These are phyloP conservation scores for Onchidella celtica DNA, from an alignment of 2,888 invertebrate species.

Conservation along the genomic window DNA sequence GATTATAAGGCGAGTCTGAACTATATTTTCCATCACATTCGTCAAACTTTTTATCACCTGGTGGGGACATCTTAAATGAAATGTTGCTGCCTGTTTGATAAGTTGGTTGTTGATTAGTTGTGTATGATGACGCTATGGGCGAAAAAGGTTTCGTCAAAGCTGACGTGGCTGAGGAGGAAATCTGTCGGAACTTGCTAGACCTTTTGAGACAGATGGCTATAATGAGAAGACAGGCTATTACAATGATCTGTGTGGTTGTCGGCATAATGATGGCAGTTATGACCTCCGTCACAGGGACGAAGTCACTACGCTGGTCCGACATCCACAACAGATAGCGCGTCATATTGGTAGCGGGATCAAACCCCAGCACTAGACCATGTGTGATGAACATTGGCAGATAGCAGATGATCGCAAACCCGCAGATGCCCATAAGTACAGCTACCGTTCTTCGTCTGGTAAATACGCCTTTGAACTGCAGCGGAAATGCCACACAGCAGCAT, in stretches of 20 bases:
- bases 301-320: neutral
- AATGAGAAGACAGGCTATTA: neutral
- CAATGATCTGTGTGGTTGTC: neutral
- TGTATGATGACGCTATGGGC: too few relatives aligned
- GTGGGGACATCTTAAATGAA: too few relatives aligned
- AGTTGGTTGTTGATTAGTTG: too few relatives aligned
- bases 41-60: too few relatives aligned
- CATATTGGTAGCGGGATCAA: neutral
- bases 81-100: too few relatives aligned
- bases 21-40: too few relatives aligned
- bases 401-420: neutral
- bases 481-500: constrained; percentile 13
- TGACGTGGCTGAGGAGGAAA: too few relatives aligned
- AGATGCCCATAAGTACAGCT: neutral
- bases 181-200: neutral
- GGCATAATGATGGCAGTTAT: neutral
- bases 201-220: neutral
- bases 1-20: too few relatives aligned
- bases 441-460: neutral
- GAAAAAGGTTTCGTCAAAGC: too few relatives aligned
- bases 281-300: neutral
- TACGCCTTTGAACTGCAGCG: constrained; percentile 13
- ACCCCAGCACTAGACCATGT: neutral
- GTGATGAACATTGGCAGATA: constrained; percentile 4
- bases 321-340: neutral